Conservation (phyloP, 2,113 vertebrate species). For the Myrmecobius fasciatus region DNA sequence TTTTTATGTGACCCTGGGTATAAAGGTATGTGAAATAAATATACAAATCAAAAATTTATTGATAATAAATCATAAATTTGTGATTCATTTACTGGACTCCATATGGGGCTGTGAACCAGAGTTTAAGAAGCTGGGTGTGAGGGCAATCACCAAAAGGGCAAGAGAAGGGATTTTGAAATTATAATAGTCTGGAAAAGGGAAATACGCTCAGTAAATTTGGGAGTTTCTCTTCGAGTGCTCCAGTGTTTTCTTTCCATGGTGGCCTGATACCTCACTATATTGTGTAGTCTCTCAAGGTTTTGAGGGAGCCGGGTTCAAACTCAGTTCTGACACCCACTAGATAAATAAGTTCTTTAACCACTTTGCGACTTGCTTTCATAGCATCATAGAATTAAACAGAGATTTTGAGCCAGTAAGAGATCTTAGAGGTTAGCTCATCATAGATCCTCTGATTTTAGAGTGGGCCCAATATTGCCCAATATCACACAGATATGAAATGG, state of each 20-base stretch:
- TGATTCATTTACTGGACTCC: too few species aligned
- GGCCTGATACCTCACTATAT: not conserved
- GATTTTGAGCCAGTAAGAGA: not conserved
- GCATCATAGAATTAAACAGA: not conserved
- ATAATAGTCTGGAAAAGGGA: not conserved
- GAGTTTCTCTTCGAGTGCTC: not conserved
- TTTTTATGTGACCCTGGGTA: too few species aligned
- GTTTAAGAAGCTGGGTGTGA: too few species aligned
- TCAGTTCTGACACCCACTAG: not conserved
- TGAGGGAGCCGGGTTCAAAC: not conserved
- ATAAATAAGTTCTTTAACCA: not conserved
- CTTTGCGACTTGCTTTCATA: not conserved
- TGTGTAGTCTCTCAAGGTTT: not conserved
- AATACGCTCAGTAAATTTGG: not conserved
- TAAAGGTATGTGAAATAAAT: too few species aligned
- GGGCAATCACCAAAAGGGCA: not conserved
- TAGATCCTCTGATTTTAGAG: not conserved
- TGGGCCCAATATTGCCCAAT: not conserved
- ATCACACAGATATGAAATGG: too few species aligned
- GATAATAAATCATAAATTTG: too few species aligned
- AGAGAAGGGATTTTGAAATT: not conserved
- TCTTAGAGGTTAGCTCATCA: not conserved
- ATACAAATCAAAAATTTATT: too few species aligned
- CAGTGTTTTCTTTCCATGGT: not conserved
- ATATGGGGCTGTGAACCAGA: too few species aligned